These are phyloP conservation scores for Palythoa caribaeorum DNA, from an alignment of 92 coral and sea anemone species.

Conservation along the genomic window DNA sequence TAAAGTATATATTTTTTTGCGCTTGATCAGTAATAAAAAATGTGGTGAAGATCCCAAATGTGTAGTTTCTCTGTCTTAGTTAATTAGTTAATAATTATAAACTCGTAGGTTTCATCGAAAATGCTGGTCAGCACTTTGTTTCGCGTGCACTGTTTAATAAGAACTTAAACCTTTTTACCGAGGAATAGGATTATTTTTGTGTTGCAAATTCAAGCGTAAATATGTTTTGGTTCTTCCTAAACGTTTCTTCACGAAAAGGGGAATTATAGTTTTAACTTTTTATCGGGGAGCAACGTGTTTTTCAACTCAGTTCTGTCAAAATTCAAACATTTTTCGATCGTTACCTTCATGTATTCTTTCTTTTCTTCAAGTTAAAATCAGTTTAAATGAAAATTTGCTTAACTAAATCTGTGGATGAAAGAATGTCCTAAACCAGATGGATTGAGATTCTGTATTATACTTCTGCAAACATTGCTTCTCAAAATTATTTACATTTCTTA, in stretches of 20 bases:
- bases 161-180: not conserved
- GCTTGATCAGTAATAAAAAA: conserved; percentile 22
- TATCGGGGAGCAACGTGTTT: not conserved
- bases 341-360: not conserved
- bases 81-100: not conserved
- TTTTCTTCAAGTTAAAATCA: not conserved
- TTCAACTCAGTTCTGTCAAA: not conserved
- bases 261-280: not conserved
- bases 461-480: no score
- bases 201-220: conserved; percentile 1
- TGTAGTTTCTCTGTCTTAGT: conserved; percentile 13
- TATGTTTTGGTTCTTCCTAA: not conserved
- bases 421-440: not conserved
- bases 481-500: no score
- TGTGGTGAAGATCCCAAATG: conserved; percentile 8
- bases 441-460: no score
- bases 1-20: conserved; percentile 8
- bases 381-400: not conserved
- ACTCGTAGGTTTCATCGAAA: conserved; percentile 1
- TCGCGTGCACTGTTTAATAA: not conserved
- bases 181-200: not conserved
- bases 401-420: not conserved
- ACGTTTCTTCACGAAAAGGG: not conserved
- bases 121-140: not conserved
- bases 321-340: not conserved